A percentile compares a stretch with the other conserved stretches of the same genome.
Conservation (phyloP, 2,797 vertebrate genomes). For the Hypotaenidia philippensis region DNA sequence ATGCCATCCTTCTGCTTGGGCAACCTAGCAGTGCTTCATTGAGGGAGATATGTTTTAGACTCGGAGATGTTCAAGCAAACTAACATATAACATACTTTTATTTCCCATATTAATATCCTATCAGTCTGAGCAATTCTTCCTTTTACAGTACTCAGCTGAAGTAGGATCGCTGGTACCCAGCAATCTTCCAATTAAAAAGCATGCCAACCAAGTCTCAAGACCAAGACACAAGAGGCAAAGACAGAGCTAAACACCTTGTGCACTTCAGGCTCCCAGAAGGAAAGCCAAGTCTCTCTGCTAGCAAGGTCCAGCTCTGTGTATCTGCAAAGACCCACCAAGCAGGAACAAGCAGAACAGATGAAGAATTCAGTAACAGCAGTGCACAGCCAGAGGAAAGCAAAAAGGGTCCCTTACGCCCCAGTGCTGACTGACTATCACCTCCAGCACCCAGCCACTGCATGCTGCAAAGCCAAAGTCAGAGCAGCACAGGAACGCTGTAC, state of each 20-base stretch:
- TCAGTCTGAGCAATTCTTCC: not conserved
- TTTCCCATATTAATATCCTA: not conserved
- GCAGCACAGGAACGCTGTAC: not conserved
- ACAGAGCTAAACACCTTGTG: not conserved
- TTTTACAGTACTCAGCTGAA: not conserved
- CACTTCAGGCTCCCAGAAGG: not conserved
- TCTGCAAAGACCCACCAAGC: rapidly evolving
- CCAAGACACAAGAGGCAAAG: not conserved
- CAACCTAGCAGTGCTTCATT: not conserved
- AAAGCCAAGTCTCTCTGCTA: not conserved
- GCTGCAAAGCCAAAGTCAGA: not conserved
- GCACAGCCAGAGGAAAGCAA: rapidly evolving
- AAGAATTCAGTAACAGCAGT: not conserved
- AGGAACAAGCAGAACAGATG: not conserved
- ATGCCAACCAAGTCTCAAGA: not conserved
- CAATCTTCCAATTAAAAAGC: not conserved
- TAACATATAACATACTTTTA: not conserved
- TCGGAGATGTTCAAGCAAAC: not conserved
- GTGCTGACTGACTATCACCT: rapidly evolving
- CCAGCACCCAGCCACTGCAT: not conserved
- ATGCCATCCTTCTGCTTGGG: not conserved
- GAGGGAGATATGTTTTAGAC: not conserved
- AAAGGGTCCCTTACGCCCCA: rapidly evolving
- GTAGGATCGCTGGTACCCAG: not conserved
- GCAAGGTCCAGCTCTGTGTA: not conserved